Evolutionary conservation across 2,113 vertebrate species (phyloP).

Genomic region (Corythornis madagascariensis): DNA sequence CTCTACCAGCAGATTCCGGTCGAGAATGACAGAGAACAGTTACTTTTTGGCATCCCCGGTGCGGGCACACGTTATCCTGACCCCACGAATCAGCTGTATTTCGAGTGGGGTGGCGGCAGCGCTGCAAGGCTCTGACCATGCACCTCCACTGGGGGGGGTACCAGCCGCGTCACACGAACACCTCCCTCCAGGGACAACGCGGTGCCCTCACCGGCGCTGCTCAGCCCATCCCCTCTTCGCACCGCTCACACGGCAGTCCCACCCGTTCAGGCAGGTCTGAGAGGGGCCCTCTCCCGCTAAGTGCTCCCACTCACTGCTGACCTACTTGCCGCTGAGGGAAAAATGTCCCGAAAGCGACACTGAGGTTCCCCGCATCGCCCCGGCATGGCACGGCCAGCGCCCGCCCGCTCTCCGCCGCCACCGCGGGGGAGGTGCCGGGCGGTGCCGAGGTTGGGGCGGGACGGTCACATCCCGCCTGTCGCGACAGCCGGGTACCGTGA

Average conservation of each 20-base stretch:
- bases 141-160: neutral
- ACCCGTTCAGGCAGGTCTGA: neutral
- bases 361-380: fast-evolving
- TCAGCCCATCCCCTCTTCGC: neutral
- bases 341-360: fast-evolving
- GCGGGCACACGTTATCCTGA: neutral
- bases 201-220: neutral
- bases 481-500: fast-evolving
- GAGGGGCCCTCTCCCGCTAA: neutral
- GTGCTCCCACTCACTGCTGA: too few relatives aligned
- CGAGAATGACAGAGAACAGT: neutral
- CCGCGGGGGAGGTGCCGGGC: too few relatives aligned
- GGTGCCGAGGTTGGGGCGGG: neutral
- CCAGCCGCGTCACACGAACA: neutral
- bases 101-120: neutral
- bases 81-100: too few relatives aligned
- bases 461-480: neutral
- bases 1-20: fast-evolving
- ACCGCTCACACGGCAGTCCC: neutral
- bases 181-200: neutral
- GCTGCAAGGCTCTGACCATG: neutral
- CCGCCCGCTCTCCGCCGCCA: neutral
- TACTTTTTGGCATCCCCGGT: too few relatives aligned
- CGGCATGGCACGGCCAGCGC: neutral
- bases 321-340: neutral